Conservation (phyloP, 2,797 vertebrate genomes). For the Leptodactylus fallax region DNA sequence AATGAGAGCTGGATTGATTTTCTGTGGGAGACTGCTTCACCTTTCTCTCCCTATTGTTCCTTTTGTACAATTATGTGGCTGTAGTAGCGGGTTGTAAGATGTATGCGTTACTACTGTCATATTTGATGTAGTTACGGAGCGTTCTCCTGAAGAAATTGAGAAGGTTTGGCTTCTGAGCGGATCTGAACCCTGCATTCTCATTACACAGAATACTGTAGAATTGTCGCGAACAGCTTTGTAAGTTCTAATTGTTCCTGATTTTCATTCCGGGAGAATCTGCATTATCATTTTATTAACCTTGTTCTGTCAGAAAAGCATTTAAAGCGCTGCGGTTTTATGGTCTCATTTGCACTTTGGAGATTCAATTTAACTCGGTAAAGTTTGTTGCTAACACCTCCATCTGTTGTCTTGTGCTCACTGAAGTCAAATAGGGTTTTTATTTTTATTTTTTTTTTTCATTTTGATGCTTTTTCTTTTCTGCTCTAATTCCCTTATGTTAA, state of each 20-base stretch:
- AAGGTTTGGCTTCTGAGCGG: background rate
- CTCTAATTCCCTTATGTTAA: background rate
- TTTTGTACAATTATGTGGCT: no score
- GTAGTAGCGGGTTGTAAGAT: background rate
- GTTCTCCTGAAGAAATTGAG: background rate
- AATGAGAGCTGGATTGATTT: no score
- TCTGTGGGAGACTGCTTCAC: no score
- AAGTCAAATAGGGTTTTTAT: conserved; percentile 13
- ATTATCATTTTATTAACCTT: conserved; percentile 54
- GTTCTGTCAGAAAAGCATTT: conserved; percentile 45
- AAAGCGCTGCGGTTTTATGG: conserved; percentile 43
- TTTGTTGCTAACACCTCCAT: conserved; percentile 47
- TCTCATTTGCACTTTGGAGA: conserved; percentile 53
- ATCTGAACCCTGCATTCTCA: background rate
- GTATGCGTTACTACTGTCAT: background rate
- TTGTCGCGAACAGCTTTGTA: background rate
- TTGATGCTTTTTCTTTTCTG: background rate
- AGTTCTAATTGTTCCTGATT: conserved; percentile 7
- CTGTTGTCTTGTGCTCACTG: conserved; percentile 39
- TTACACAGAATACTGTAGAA: background rate
- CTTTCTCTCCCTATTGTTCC: no score
- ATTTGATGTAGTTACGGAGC: background rate
- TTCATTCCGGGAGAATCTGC: conserved; percentile 7
- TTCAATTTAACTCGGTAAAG: conserved; percentile 40
- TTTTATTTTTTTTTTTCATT: background rate